phyloP scores from a whole-genome alignment of 2,113 vertebrate species.

The Burhinus oedicnemus region DNA sequence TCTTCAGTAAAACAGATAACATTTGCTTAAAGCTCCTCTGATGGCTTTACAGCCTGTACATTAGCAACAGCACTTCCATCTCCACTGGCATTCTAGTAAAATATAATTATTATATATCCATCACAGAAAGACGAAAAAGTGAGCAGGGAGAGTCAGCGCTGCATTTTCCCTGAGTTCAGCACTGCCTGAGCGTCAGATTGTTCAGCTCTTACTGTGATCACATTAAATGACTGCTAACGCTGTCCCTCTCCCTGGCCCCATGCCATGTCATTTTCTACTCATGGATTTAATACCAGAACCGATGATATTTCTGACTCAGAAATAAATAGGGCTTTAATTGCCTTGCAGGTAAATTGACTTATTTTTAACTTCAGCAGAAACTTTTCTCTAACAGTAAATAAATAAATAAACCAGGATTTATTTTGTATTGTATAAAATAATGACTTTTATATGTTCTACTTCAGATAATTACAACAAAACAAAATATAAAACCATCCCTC shows the following conservation, averaged over 20 bases:
- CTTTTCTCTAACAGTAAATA: not conserved
- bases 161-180: conserved; percentile 32
- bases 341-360: not conserved
- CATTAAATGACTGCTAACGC: not conserved
- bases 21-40: conserved; percentile 81
- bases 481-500: not conserved
- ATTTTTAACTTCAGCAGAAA: not conserved
- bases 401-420: not conserved
- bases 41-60: conserved; percentile 78
- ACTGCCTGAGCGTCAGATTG: not conserved
- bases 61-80: conserved; percentile 74
- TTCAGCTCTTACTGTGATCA: not conserved
- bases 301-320: not conserved
- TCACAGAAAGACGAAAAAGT: conserved; percentile 45
- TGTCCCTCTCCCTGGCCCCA: not conserved
- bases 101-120: conserved; percentile 77
- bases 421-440: not conserved
- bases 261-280: not conserved
- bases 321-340: not conserved
- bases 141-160: not conserved
- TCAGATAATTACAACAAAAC: conserved; percentile 7
- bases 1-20: conserved; percentile 81
- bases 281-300: not conserved
- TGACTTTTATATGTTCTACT: not conserved
- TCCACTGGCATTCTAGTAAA: conserved; percentile 72